phyloP scores from a whole-genome alignment of 2,797 vertebrate species.

The Myoxocephalus aenaeus region DNA sequence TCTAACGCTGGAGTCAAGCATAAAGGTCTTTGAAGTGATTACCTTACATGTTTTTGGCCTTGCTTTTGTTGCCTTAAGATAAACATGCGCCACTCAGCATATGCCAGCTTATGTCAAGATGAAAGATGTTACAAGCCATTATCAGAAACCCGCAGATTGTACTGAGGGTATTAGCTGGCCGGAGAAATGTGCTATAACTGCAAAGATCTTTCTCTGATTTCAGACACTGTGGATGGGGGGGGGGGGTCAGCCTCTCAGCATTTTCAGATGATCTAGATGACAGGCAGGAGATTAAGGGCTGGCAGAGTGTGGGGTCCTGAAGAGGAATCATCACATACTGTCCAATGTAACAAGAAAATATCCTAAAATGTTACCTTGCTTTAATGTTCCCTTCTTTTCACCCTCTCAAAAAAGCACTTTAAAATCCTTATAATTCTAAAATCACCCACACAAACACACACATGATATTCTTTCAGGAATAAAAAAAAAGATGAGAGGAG shows the following conservation, averaged over 20 bases:
- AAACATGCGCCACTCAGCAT: constrained; percentile 82
- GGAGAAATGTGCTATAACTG: constrained; percentile 76
- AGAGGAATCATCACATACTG: constrained; percentile 33
- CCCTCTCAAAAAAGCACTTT: background rate
- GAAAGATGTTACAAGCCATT: constrained; percentile 81
- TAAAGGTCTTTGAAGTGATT: constrained; percentile 81
- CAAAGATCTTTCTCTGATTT: constrained; percentile 79
- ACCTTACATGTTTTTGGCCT: constrained; percentile 73
- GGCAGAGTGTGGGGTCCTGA: constrained; percentile 55
- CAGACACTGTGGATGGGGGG: constrained; percentile 49
- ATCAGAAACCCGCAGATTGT: constrained; percentile 80
- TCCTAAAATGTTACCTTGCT: background rate
- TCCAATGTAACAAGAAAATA: constrained; percentile 15
- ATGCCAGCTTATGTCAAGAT: constrained; percentile 84
- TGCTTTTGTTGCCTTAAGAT: constrained; percentile 78
- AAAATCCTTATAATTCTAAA: constrained; percentile 1
- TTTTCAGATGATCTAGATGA: constrained; percentile 70
- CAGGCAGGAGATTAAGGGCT: constrained; percentile 61
- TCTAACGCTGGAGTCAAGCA: constrained; percentile 72
- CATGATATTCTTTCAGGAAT: constrained; percentile 25
- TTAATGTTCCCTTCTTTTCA: constrained; percentile 5
- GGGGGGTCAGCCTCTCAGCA: constrained; percentile 69
- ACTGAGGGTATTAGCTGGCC: constrained; percentile 75
- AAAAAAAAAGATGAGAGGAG: constrained; percentile 18
- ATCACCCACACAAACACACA: background rate